Base-by-base conservation (phyloP, 2,113 vertebrate species). In the Nibea coibor region DNA sequence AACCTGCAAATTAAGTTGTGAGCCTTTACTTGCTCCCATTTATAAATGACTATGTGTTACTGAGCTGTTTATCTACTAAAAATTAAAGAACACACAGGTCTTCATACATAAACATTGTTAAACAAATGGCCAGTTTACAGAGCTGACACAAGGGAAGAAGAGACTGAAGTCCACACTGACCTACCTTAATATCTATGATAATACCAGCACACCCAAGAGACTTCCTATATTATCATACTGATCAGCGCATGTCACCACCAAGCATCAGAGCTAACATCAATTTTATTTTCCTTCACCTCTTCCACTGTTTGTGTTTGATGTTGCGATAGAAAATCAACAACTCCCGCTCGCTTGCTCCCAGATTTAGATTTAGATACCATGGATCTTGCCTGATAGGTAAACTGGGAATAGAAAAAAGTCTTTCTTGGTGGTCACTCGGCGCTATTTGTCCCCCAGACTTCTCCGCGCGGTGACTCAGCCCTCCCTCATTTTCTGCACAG, bases 181-280 rank as follows among this genome's bases (percentile, higher is more conserved):
- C 54, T 54, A 19, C 19, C 24, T 75, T 68, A 65, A 79, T 74
- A 83, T 74, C 70, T 74, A 78, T 78, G 81, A 63, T 78, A 74
- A 74, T 78, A 74, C 20, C 15, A 15, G 42, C 56, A 73, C 26
- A 50, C 42, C 42, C 35, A 51, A 43, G 51, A 77, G 28, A 71
- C 53, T 22, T 11, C 12, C 15, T 63, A 1, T 43, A 61, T 72
- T 73, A 74, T 68, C 42, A 79, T 58, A 57, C n/a, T 57, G 26
- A 31, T 70, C 48, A 70, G 35, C 42, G 24, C 26, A 35, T 31
- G 47, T 50, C 65, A 50, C 39, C 28, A 16, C 17, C 59, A 39
- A 69, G 42, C 51, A 62, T 43, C 28, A 50, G 20, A 26, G 61
- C 66, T 24, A 12, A 58, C n/a, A 61, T 28, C 8, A 42, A 12